Conservation (phyloP, 2,113 vertebrate species). For the Eurystomus gularis region DNA sequence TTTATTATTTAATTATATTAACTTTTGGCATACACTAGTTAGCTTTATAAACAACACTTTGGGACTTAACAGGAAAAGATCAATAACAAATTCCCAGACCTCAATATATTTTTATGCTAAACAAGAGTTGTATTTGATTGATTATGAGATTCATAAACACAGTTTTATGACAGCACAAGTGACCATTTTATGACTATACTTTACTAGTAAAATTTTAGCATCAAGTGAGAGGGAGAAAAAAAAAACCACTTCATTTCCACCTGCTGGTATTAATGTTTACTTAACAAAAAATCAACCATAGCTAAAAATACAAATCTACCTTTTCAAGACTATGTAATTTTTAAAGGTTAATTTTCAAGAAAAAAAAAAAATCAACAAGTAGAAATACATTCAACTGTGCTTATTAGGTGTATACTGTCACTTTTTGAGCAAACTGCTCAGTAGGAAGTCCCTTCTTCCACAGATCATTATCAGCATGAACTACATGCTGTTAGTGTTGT, state of each 20-base stretch:
- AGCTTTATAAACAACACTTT: neutral
- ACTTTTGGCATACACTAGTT: neutral
- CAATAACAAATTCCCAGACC: neutral
- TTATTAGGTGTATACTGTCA: neutral
- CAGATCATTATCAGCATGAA: constrained; percentile 30
- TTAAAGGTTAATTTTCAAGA: constrained; percentile 30
- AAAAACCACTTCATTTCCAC: neutral
- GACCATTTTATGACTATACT: neutral
- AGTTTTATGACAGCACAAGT: neutral
- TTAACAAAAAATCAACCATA: neutral
- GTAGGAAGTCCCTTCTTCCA: constrained; percentile 5
- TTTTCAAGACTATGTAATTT: neutral
- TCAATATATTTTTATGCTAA: neutral
- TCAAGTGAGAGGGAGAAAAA: neutral
- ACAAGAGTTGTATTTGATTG: neutral
- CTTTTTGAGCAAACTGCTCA: constrained; percentile 13
- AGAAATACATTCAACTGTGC: neutral
- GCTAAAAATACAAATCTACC: neutral
- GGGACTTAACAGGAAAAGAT: neutral
- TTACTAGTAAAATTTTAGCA: neutral
- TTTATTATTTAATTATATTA: neutral
- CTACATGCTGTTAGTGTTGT: neutral
- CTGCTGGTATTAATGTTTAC: neutral
- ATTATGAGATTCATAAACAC: neutral
- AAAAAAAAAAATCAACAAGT: neutral